These are phyloP conservation scores for Crepidodera aurea DNA, from an alignment of 2,888 invertebrate species.

Conservation along the genomic window DNA sequence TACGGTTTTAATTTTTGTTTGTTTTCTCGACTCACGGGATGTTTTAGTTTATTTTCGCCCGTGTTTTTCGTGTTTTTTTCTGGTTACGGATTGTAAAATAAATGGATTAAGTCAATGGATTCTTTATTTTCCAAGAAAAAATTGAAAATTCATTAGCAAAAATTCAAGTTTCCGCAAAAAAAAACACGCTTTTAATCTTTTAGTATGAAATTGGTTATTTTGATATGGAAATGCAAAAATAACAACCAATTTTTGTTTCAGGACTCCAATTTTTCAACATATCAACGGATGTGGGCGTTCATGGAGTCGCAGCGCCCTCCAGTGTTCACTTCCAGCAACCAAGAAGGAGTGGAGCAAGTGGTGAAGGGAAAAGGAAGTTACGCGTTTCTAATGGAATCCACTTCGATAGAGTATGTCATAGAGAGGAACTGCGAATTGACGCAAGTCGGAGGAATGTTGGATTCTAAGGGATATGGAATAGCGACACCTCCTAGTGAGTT, in stretches of 20 bases:
- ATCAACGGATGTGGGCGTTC: constrained; percentile 94
- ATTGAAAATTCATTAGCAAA: too few relatives aligned
- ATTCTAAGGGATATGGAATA: constrained; percentile 95
- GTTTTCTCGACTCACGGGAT: too few relatives aligned
- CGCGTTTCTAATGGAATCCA: constrained; percentile 98
- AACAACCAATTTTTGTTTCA: constrained; percentile 60
- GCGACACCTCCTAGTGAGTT: constrained; percentile 89
- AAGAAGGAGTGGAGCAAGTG: constrained; percentile 91
- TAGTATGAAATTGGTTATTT: too few relatives aligned
- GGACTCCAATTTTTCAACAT: constrained; percentile 94
- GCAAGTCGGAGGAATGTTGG: constrained; percentile 90
- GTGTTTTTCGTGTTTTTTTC: too few relatives aligned
- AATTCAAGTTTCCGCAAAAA: too few relatives aligned
- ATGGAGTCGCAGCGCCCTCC: constrained; percentile 90
- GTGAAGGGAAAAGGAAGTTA: constrained; percentile 85
- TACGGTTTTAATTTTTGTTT: too few relatives aligned
- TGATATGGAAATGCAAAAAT: too few relatives aligned
- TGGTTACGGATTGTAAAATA: too few relatives aligned
- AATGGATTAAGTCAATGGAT: too few relatives aligned
- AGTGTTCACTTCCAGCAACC: constrained; percentile 86
- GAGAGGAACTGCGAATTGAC: constrained; percentile 90
- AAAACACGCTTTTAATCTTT: too few relatives aligned
- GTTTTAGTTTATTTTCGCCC: too few relatives aligned
- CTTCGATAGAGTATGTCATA: constrained; percentile 93
- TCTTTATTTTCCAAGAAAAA: too few relatives aligned